Base-by-base conservation (phyloP, 2,888 invertebrate species). In the Acrocyrtus sp. region DNA sequence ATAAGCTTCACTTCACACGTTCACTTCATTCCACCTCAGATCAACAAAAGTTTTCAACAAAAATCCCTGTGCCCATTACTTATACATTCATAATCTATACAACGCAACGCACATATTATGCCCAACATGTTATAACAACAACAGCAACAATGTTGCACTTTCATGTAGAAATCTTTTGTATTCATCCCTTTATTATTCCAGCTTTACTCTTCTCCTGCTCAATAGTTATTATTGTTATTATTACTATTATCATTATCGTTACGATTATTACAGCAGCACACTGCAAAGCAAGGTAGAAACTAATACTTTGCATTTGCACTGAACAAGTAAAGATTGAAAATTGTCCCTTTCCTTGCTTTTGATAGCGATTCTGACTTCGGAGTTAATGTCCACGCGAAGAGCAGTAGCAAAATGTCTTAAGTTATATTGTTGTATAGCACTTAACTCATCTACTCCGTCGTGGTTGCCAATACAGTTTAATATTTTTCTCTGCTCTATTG, bases 101-200 rank as follows among this genome's bases (percentile, higher is more conserved):
- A n/a, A n/a, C n/a, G n/a, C n/a, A n/a, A n/a, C n/a, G n/a, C n/a
- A n/a, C n/a, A n/a, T n/a, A n/a, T n/a, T n/a, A n/a, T n/a, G n/a
- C n/a, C n/a, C n/a, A 54, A 34, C 34, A 34, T 34, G 34, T 26
- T 26, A 29, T 21, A 24, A 39, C 21, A 10, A 56, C 29, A 39
- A n/a, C 2, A 17, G 29, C 15, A 65, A 65, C 66, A 66, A 66
- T 56, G 66, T 66, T 56, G 56, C 66, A 66, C 56, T 66, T 66
- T 53, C 50, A 12, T 26, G 15, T 50, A 22, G 12, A 34, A 5
- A 8, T 12, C 34, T 34, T 34, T 54, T 22, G 19, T 54, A 39
- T 22, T 57, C 57, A 26, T 43, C 24, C 41, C n/a, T 34, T 57
- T 43, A 22, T 57, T 57, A 12, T n/a, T 57, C 57, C 24, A n/a